Base-by-base conservation (phyloP, 2,888 invertebrate species). In the Dynastes tityus region DNA sequence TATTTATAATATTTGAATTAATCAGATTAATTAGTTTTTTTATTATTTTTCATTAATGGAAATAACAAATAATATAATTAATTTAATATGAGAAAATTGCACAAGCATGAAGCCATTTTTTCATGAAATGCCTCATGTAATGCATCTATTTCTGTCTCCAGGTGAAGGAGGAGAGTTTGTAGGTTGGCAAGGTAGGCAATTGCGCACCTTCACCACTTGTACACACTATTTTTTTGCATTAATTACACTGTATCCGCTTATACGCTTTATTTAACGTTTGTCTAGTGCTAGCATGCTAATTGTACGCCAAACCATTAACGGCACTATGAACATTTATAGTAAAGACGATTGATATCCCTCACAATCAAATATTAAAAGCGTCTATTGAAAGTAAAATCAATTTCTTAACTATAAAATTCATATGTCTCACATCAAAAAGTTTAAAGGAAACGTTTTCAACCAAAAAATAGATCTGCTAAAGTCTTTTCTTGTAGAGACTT, bases 101-200 rank as follows among this genome's bases (percentile, higher is more conserved):
- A 86, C 86, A 85, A 87, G 88, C 88, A 88, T 88, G 88, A 88
- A 87, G 87, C 87, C 83, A 85, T 85, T 80, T 73, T 86, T 87
- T 87, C 87, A 86, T 87, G 86, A 86, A 85, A 85, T 87, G 88
- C 88, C 88, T 88, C 88, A 88, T 91, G 90, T 91, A 89, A 88
- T 88, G 88, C 88, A 88, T 89, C 90, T 91, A 91, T 91, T 91
- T 91, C 90, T 91, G 91, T 91, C 91, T 91, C 91, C 91, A 93
- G 93, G 93, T 92, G 93, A 93, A 91, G 93, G 93, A 91, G 93
- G 93, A 91, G 93, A 93, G 89, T 93, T 93, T 92, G 93, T 93
- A 91, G 92, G 92, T 91, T 93, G 93, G 93, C 93, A 93, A 93
- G 93, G 93, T 93, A 93, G 92, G 91, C 91, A 91, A 90, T 84